These are phyloP conservation scores for Microplitis deprimator DNA, from an alignment of 2,888 invertebrate genomes.

Conservation along the genomic window DNA sequence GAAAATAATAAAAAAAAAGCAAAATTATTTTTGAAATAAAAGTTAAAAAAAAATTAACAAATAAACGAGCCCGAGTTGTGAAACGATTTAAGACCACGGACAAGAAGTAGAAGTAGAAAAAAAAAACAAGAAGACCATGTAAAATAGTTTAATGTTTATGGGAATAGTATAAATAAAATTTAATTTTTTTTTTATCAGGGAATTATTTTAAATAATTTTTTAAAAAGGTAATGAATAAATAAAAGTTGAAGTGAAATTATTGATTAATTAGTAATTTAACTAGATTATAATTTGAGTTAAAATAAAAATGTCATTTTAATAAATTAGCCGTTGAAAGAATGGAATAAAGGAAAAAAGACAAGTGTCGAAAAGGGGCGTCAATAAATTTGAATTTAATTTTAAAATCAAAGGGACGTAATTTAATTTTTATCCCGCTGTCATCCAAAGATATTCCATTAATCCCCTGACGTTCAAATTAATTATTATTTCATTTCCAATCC, in stretches of 20 bases:
- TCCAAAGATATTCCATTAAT: not conserved
- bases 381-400: not conserved
- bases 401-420: not conserved
- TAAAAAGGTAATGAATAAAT: not conserved
- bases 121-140: too few relatives aligned
- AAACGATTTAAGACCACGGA: not conserved
- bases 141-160: too few relatives aligned
- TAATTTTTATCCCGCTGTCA: not conserved
- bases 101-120: too few relatives aligned
- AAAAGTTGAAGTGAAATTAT: not conserved
- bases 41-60: conserved; percentile 6
- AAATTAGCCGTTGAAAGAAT: not conserved
- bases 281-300: not conserved
- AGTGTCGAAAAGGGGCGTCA: not conserved
- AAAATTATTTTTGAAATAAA: conserved; percentile 18
- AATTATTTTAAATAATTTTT: too few relatives aligned
- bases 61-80: conserved; percentile 12
- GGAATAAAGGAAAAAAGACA: not conserved
- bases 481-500: not conserved
- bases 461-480: not conserved
- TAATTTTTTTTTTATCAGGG: too few relatives aligned
- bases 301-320: not conserved
- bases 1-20: conserved; percentile 27
- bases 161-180: too few relatives aligned
- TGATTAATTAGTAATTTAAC: not conserved